Base-by-base conservation (phyloP, 2,113 vertebrate species). In the Colaptes auratus region DNA sequence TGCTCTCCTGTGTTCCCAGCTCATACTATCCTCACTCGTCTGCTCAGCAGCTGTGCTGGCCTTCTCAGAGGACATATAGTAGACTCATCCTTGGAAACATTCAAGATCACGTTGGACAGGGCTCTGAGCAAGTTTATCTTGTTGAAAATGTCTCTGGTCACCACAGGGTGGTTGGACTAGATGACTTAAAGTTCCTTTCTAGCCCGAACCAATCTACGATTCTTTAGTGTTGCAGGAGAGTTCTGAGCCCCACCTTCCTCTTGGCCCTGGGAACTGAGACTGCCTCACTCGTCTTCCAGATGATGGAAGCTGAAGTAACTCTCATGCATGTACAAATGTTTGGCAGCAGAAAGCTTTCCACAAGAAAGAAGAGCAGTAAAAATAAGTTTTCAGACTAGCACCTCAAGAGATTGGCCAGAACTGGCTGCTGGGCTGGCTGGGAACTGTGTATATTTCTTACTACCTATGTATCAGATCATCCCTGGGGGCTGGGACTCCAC, bases 401-500 rank as follows among this genome's bases (percentile, higher is more conserved):
- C 7, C 24, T 76, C 27, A 9, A 61, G 39, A 39, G 39, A 39
- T 11, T 39, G 39, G 39, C 39, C 39, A 11, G 39, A 39, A 23
- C 36, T 69, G 86, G 67, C 63, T 81, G 44, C 70, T 74, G 77
- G 5, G 28, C 65, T 86, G 56, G 3, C 74, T 73, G 82, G 71
- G 27, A 44, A 13, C 20, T 76, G 5, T 10, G 2, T 1, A 0
- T 52, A 27, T 86, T 59, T 79, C 31, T 73, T 30, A 59, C 25
- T 25, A 24, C 5, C 28, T 2, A 3, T 5, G 14, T 20, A 21
- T 3, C 70, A 56, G 2, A 1, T 5, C 0, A 23, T 7, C 14
- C 15, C 17, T 0, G 2, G 58, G 63, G 85, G 25, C 19, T 56
- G 76, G 21, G 42, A 5, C 35, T 63, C 12, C 23, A 1, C 28